Evolutionary conservation across 2,113 vertebrate genomes (phyloP).

Genomic region (Dinomys branickii): DNA sequence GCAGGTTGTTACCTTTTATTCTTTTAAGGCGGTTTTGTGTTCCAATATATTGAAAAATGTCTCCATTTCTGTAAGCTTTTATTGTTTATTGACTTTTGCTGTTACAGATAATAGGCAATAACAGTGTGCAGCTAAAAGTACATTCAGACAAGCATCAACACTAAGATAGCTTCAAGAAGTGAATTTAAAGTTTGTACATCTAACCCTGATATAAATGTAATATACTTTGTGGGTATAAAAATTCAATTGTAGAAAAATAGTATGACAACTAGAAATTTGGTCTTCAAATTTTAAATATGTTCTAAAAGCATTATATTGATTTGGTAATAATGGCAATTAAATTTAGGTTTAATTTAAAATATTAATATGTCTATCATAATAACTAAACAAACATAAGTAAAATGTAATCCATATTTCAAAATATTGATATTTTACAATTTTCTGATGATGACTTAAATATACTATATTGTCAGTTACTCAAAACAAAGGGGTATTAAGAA

Average conservation of each 20-base stretch:
- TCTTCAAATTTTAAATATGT: background rate
- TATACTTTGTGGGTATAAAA: background rate
- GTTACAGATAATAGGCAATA: background rate
- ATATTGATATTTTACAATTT: background rate
- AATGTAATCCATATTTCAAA: background rate
- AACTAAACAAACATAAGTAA: background rate
- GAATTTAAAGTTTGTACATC: background rate
- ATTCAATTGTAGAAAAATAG: background rate
- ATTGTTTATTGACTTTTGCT: background rate
- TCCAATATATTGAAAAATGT: background rate
- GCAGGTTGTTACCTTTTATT: background rate
- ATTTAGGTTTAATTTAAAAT: background rate
- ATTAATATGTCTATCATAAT: background rate
- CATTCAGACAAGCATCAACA: background rate
- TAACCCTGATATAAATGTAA: background rate
- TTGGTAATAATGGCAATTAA: background rate
- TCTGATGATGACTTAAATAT: background rate
- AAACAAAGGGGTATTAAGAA: background rate
- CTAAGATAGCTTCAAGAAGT: background rate
- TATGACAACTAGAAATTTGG: background rate
- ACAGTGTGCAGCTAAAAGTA: background rate
- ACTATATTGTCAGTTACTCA: background rate
- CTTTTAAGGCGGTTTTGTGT: background rate
- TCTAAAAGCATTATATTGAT: background rate
- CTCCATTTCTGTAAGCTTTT: background rate